Evolutionary conservation across 2,797 vertebrate genomes (phyloP).

Genomic region (Phoebastria nigripes): DNA sequence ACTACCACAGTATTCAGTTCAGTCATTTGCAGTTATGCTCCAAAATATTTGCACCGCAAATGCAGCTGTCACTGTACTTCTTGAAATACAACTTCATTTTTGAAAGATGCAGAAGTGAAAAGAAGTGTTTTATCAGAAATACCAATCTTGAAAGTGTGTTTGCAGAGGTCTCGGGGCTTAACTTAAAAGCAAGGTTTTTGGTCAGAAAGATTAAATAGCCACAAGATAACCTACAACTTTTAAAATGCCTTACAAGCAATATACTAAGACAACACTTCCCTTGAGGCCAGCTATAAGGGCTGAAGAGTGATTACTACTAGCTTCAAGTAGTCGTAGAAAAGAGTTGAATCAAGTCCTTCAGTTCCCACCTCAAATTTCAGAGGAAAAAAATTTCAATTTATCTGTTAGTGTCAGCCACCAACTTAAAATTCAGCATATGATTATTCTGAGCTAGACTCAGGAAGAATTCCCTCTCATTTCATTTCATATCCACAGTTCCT

Average conservation of each 20-base stretch:
- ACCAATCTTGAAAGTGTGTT: neutral
- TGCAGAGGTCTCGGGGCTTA: neutral
- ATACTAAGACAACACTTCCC: neutral
- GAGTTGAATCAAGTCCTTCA: neutral
- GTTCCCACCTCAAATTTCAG: neutral
- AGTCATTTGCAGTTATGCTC: neutral
- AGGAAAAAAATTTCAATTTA: neutral
- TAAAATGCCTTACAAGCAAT: neutral
- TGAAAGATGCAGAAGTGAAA: neutral
- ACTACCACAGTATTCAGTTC: constrained; percentile 2
- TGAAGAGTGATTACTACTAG: neutral
- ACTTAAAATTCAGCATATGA: neutral
- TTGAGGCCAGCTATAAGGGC: neutral
- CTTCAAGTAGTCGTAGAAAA: neutral
- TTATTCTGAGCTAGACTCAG: neutral
- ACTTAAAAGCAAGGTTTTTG: neutral
- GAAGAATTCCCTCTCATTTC: neutral
- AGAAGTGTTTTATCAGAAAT: neutral
- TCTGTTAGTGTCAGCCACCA: neutral
- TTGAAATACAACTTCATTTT: neutral
- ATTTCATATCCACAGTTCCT: neutral
- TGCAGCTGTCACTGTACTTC: neutral
- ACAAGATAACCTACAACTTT: neutral
- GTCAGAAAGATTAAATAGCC: neutral
- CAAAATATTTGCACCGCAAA: neutral